A percentile compares a stretch with the other conserved stretches of the same genome.
Conservation (phyloP, 1,140 invertebrate species). For the Eriocheir sinensis region DNA sequence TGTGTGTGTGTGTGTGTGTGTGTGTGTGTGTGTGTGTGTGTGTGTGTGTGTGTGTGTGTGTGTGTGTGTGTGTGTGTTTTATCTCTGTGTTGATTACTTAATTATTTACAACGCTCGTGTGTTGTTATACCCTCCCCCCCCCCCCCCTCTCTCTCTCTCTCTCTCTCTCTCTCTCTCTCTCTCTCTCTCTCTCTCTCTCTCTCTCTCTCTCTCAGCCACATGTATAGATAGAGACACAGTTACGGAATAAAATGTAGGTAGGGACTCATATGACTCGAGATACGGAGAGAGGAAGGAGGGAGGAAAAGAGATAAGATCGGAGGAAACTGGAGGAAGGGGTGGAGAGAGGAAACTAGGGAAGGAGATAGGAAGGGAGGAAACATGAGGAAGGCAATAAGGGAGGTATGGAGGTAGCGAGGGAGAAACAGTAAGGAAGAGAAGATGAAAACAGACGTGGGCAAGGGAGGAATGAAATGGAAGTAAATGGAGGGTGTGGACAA, state of each 20-base stretch:
- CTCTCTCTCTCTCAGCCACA: slow-evolving; percentile 16
- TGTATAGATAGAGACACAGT: background rate
- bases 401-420: background rate
- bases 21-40: too few relatives aligned
- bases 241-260: background rate
- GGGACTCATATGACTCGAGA: background rate
- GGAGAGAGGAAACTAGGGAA: background rate
- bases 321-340: background rate
- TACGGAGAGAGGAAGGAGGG: background rate
- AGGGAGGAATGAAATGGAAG: too few relatives aligned
- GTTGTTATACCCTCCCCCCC: background rate
- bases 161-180: background rate
- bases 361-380: background rate
- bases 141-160: background rate
- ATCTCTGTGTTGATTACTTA: too few relatives aligned
- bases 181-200: slow-evolving; percentile 4
- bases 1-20: too few relatives aligned
- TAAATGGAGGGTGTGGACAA: slow-evolving; percentile 24
- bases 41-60: too few relatives aligned
- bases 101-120: too few relatives aligned
- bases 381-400: background rate
- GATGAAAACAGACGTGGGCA: too few relatives aligned
- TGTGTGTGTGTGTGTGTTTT: too few relatives aligned
- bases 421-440: too few relatives aligned
- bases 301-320: background rate